phyloP scores from a whole-genome alignment of 2,113 vertebrate genomes.

The Mionectes macconnelli region DNA sequence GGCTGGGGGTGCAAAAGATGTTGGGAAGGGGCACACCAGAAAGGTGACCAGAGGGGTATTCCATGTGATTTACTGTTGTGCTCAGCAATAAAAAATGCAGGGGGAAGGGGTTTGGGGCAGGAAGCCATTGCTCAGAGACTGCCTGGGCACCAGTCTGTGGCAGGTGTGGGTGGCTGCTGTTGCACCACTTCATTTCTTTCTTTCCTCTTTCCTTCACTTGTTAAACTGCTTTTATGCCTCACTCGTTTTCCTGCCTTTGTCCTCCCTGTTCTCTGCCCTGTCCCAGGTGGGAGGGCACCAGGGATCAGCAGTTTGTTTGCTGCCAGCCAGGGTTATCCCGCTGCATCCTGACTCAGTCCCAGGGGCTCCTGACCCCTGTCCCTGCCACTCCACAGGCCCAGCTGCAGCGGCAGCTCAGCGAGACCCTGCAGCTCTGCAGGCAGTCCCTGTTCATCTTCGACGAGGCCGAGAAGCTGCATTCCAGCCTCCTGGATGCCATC shows the following conservation, averaged over 20 bases:
- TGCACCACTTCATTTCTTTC: background rate
- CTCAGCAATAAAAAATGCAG: background rate
- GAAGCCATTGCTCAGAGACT: background rate
- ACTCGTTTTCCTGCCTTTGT: background rate
- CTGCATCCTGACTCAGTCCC: background rate
- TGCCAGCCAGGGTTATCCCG: background rate
- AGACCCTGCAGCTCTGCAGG: conserved; percentile 78
- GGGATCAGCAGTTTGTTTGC: background rate
- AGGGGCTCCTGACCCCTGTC: background rate
- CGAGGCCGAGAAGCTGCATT: conserved; percentile 92
- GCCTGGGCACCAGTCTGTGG: background rate
- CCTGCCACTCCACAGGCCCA: conserved; percentile 73
- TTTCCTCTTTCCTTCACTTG: background rate
- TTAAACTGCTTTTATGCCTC: background rate
- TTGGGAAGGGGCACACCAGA: background rate
- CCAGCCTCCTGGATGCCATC: conserved; percentile 84
- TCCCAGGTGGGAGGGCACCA: background rate
- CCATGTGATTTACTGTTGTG: rapidly evolving
- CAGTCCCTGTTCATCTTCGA: conserved; percentile 93
- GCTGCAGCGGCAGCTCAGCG: conserved; percentile 78
- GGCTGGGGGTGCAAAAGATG: background rate
- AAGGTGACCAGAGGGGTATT: background rate
- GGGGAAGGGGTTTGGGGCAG: background rate
- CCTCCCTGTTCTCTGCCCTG: background rate
- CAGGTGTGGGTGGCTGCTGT: background rate